A percentile compares a stretch with the other conserved stretches of the same genome.
phyloP scores from a whole-genome alignment of 2,888 invertebrate species.

The Epinotia nisella region DNA sequence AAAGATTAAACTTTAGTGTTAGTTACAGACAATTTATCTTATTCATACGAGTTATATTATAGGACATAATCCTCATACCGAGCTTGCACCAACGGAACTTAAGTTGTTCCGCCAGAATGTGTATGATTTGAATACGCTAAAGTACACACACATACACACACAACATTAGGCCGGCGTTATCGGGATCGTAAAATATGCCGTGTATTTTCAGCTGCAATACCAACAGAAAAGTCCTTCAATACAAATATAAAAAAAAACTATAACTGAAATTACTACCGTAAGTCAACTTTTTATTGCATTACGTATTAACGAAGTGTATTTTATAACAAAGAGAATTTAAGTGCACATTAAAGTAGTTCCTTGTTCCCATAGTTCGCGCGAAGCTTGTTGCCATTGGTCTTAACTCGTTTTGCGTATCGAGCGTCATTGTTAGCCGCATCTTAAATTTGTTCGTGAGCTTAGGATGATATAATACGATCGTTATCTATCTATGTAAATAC shows the following conservation, averaged over 20 bases:
- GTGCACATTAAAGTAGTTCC: conserved; percentile 41
- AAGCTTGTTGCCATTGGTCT: conserved; percentile 9
- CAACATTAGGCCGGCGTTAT: not conserved
- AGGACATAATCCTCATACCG: not conserved
- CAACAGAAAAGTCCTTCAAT: not conserved
- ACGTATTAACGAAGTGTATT: conserved; percentile 10
- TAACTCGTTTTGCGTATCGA: conserved; percentile 16
- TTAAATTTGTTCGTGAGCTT: conserved; percentile 4
- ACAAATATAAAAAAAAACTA: not conserved
- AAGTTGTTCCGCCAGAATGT: conserved; percentile 4
- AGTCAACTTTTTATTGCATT: conserved; percentile 11
- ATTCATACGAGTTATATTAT: not conserved
- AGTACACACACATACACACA: too few relatives aligned
- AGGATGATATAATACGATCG: conserved; percentile 11
- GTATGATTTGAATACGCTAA: too few relatives aligned
- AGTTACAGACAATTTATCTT: not conserved
- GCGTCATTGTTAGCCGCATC: conserved; percentile 9
- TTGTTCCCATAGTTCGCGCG: conserved; percentile 28
- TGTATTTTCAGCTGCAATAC: not conserved
- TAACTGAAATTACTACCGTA: conserved; percentile 13
- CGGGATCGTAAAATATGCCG: not conserved
- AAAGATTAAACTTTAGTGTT: not conserved
- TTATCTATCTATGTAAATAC: conserved; percentile 25
- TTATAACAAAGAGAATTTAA: conserved; percentile 35
- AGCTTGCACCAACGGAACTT: not conserved